A percentile compares a stretch with the other conserved stretches of the same genome.
phyloP scores from a whole-genome alignment of 2,888 invertebrate genomes.

The Amiota communis region DNA sequence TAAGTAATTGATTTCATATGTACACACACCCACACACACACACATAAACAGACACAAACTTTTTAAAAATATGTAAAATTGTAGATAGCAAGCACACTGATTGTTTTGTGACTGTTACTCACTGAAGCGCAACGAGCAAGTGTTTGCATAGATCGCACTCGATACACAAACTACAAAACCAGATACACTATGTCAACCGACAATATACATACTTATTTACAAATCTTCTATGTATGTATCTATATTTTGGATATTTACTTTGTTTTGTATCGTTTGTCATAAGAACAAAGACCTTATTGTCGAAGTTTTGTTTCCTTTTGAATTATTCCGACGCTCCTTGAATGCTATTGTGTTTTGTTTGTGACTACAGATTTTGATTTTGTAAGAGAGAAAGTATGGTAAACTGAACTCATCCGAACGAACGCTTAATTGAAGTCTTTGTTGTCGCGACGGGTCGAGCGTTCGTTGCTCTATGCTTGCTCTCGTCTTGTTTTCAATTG shows the following conservation, averaged over 20 bases:
- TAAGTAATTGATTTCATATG: too few relatives aligned
- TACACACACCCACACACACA: too few relatives aligned
- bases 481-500: neutral
- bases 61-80: too few relatives aligned
- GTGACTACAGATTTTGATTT: neutral
- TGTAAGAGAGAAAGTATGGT: constrained; percentile 1
- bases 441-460: constrained; percentile 13
- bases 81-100: too few relatives aligned
- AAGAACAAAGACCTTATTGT: constrained; percentile 6
- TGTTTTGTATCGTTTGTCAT: neutral
- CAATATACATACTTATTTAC: too few relatives aligned
- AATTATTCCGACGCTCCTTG: neutral
- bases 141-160: neutral
- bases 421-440: constrained; percentile 21
- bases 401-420: constrained; percentile 5
- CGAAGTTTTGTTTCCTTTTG: constrained; percentile 5
- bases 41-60: too few relatives aligned
- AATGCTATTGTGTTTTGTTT: neutral
- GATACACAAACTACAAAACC: neutral
- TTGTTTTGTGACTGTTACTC: neutral
- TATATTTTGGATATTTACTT: neutral
- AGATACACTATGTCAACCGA: too few relatives aligned
- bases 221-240: too few relatives aligned
- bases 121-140: neutral
- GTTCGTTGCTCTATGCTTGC: constrained; percentile 8